These are phyloP conservation scores for Cancer borealis DNA, from an alignment of 2,888 invertebrate genomes.

Conservation along the genomic window DNA sequence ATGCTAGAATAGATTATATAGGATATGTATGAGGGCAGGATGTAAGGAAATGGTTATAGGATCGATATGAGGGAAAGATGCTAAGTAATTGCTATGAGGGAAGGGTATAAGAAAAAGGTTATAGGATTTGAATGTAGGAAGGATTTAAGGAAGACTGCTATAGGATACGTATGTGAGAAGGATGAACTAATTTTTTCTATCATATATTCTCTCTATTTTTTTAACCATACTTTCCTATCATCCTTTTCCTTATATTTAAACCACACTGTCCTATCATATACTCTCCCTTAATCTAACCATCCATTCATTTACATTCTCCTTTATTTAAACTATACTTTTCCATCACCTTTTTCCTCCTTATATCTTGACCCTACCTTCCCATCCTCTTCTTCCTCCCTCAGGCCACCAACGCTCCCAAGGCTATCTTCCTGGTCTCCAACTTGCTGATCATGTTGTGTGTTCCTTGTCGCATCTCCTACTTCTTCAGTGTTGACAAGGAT, in stretches of 20 bases:
- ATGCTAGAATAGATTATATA: not conserved
- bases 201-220: no score
- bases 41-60: not conserved
- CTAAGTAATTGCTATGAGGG: no score
- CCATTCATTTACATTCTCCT: no score
- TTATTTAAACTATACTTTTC: not conserved
- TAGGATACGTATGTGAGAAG: no score
- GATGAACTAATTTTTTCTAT: no score
- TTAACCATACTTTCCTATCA: no score
- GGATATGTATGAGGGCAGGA: not conserved
- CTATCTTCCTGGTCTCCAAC: conserved; percentile 85
- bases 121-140: no score
- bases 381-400: conserved; percentile 46
- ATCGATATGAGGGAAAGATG: not conserved
- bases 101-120: not conserved
- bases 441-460: conserved; percentile 93
- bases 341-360: not conserved
- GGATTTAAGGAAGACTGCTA: no score
- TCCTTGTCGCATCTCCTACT: conserved; percentile 86
- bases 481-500: conserved; percentile 57
- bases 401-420: conserved; percentile 75
- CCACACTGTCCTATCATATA: no score
- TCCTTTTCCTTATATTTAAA: no score
- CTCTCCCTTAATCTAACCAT: no score
- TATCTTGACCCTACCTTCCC: not conserved